Evolutionary conservation across 1,140 invertebrate species (phyloP).

Genomic region (Lamellibrachia luymesi): DNA sequence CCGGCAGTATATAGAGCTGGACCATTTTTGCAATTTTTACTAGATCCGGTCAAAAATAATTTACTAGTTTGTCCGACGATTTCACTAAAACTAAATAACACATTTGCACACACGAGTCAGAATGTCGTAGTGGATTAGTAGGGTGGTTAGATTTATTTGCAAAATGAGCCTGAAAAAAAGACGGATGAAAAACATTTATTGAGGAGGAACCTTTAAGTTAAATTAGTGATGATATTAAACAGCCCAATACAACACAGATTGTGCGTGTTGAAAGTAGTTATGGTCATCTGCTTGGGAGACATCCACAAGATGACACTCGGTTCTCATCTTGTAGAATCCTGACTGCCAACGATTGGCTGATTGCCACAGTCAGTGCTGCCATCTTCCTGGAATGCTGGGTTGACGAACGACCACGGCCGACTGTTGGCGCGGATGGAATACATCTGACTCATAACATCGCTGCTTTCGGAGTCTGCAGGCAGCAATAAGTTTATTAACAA

Average conservation of each 20-base stretch:
- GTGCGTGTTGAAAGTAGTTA: background rate
- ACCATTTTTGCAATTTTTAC: no score
- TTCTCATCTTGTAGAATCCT: background rate
- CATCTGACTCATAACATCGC: background rate
- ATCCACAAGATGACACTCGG: background rate
- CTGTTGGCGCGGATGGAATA: background rate
- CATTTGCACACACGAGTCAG: no score
- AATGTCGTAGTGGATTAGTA: no score
- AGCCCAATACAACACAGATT: background rate
- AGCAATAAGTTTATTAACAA: background rate
- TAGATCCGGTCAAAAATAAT: no score
- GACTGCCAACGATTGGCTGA: background rate
- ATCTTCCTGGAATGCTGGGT: background rate
- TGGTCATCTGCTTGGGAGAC: background rate
- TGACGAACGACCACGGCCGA: background rate
- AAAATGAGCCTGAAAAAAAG: no score
- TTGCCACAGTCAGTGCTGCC: background rate
- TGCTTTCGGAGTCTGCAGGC: background rate
- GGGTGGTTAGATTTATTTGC: no score
- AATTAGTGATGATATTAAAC: background rate
- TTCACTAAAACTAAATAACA: no score
- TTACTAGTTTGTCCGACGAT: no score
- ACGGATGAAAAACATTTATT: no score
- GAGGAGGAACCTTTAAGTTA: no score
- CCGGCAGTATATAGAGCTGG: no score